Evolutionary conservation across 1,140 invertebrate genomes (phyloP), one percentile per base, ranked within the genome.

Genomic region (Galleria mellonella): DNA sequence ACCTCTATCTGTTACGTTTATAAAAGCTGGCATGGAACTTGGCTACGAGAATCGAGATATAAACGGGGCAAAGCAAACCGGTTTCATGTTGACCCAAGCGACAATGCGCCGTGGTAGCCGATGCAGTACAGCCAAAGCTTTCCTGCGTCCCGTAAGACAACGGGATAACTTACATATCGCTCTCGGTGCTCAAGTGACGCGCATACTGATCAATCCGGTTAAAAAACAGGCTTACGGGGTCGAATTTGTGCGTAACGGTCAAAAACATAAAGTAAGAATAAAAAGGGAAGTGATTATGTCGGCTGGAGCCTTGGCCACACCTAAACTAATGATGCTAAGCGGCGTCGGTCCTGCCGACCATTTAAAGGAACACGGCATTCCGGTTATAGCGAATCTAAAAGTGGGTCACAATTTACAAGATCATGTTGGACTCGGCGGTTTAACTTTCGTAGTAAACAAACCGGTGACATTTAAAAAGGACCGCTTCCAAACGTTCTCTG

Each of bases 61-160:
- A 28, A 96, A 96, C 67, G 95, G 94, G 0, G 91, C 87, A 36
- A 89, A 91, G 61, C 94, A 96, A 83, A 94, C 93, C 1, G 94
- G 94, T 27, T 95, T 94, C 62, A 95, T 96, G 94, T 62, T 95
- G 32, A 89, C 93, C 0, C 96, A 95, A 87, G 93, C 89, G 28
- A 97, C 96, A 0, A 94, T 97, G 10, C 83, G 96, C 28, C 89
- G 95, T 40, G 96, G 96, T 0, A 92, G 91, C 7, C 88, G 97
- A 29, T 98, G 96, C 79, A 96, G 94, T 37, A 96, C 96, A 0
- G 91, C 95, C 0, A 95, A 95, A 72, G 96, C 94, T 0, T 98
- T 97, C 67, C 83, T 98, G 0, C 84, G 94, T 40, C 95, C 96
- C 0, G 90, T 95, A 0, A 87, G 93, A 9, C 89, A 92, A 28